Base-by-base conservation (phyloP, 2,888 invertebrate genomes). In the Acronicta alni region DNA sequence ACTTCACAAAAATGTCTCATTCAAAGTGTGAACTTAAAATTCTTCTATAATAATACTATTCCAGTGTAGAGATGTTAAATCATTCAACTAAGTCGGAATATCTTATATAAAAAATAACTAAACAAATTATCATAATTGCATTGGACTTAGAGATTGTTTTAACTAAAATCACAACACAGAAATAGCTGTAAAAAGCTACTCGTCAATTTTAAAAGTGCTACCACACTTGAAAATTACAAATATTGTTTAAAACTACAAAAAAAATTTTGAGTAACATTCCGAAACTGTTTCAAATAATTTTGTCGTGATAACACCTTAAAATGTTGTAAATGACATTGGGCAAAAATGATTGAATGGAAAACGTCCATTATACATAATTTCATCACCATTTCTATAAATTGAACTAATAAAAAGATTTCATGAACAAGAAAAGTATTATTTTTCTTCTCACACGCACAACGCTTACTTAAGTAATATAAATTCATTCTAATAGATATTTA, bases 401-500 rank as follows among this genome's bases (percentile, higher is more conserved):
- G 2, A 30, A 30, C 12, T 12, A 30, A 10, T 4, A 32, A 32
- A 35, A 35, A 35, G 5, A 35, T 35, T 35, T n/a, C n/a, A n/a
- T 35, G 2, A 35, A 0, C n/a, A 35, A 35, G 30, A 10, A 30
- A 30, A 20, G 2, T 20, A 26, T 9, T 26, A 26, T 12, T 3
- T 2, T 12, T 3, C n/a, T 35, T 35, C 35, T 35, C 35, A 35
- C 14, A 35, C n/a, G 3, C 5, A n/a, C 35, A n/a, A 35, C 30
- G 10, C 30, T 30, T 10, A 26, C 26, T 26, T 30, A 30, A 30
- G 30, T 12, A 30, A 30, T 30, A 30, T 30, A 51, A 38, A 45
- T 61, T 39, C 46, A 35, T 55, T 39, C 46, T 69, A 68, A 3
- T 37, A 44, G 18, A 42, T 0, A 55, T 51, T 32, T 43, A 57